Evolutionary conservation across 2,888 invertebrate species (phyloP), one percentile per base, ranked within the genome.

Genomic region (Syrphus vitripennis): DNA sequence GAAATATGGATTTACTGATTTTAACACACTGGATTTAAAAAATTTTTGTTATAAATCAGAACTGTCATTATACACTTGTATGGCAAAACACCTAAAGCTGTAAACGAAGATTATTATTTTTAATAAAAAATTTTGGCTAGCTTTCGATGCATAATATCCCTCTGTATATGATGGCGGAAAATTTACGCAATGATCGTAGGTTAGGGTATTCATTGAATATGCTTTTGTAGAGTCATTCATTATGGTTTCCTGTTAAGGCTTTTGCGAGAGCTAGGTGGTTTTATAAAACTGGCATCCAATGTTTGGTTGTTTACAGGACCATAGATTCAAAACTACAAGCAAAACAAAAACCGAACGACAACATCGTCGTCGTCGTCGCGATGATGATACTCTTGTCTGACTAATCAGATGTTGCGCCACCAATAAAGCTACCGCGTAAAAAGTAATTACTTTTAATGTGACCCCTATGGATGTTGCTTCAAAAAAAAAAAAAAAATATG

Each of bases 371-470:
- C 14, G 57, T 65, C 42, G 59, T 34, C 29, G 31, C 12, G 72
- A 31, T 48, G 37, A 9, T 26, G 65, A 48, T 65, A 37, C 61
- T 48, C 19, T 63, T 61, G 78, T 63, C 57, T 77, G 67, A 55
- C 40, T 63, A 77, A 69, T 72, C 67, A 63, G 72, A 74, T 74
- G 59, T 53, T 63, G 21, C 63, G 45, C 42, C 31, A 71, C 61
- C 21, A 40, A 31, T 55, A 24, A 48, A 26, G 53, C 42, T 31
- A 37, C 53, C 48, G 55, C 61, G 40, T 45, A 76, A 63, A 76
- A 57, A 76, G 76, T 80, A 83, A 83, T 83, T 75, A 83, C 83
- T 65, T 70, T 65, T 71, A 79, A 83, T 83, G 83, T 70, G 80
- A 75, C 79, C 74, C 53, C 67, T 48, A 40, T 48, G 48, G 82